These are phyloP conservation scores for Forbesichthys agassizii DNA, from an alignment of 2,113 vertebrate genomes.

Conservation along the genomic window DNA sequence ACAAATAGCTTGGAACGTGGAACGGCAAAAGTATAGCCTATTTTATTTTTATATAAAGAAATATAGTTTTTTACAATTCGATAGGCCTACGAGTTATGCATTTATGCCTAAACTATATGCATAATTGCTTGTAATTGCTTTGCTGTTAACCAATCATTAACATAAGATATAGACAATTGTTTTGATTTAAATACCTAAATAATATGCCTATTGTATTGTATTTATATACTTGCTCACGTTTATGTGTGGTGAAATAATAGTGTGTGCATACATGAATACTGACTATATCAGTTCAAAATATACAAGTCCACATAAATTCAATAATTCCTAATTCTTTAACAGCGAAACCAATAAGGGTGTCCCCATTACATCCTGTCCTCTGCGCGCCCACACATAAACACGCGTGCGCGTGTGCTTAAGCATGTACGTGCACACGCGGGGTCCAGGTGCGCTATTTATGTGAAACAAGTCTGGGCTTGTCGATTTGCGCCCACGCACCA, in stretches of 20 bases:
- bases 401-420: slow-evolving; percentile 28
- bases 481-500: slow-evolving; percentile 61
- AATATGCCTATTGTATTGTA: neutral
- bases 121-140: no score
- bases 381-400: slow-evolving; percentile 29
- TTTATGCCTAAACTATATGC: no score
- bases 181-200: no score
- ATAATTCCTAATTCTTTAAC: neutral
- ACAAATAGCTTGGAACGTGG: no score
- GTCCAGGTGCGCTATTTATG: slow-evolving; percentile 75
- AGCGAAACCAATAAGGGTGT: slow-evolving; percentile 41
- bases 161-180: no score
- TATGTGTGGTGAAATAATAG: neutral
- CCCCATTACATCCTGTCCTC: slow-evolving; percentile 46
- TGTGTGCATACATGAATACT: neutral
- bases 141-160: no score
- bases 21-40: no score
- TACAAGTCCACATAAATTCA: neutral
- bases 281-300: neutral
- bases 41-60: no score
- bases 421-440: slow-evolving; percentile 49
- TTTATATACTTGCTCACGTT: neutral
- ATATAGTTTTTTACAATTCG: no score
- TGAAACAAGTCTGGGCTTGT: slow-evolving; percentile 73
- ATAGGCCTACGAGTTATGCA: no score